Percentiles rank a stretch among this genome's conserved stretches.
Conservation (phyloP, 2,797 vertebrate genomes). For the Sebastes steindachneri region DNA sequence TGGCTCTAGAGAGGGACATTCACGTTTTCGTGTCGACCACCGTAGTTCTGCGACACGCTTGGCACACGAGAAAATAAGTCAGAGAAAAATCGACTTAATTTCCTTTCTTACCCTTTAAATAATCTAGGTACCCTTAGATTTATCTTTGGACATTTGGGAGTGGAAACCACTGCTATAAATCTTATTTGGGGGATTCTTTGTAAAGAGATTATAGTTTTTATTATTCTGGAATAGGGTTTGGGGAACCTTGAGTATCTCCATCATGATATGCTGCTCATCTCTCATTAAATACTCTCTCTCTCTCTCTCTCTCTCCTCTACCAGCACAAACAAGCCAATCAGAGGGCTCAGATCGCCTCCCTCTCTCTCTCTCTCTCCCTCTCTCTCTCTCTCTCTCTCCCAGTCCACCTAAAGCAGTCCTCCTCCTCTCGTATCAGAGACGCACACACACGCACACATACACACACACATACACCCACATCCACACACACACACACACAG, state of each 20-base stretch:
- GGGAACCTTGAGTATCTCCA: neutral
- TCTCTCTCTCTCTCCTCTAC: slow-evolving; percentile 20
- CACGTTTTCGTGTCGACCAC: too few relatives aligned
- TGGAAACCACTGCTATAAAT: neutral
- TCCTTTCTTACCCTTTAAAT: neutral
- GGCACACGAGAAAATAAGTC: neutral
- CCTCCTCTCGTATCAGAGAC: slow-evolving; percentile 78
- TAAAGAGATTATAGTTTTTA: neutral
- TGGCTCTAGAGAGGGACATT: too few relatives aligned
- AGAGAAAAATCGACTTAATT: neutral
- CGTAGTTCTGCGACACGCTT: too few relatives aligned
- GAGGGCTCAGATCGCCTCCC: slow-evolving; percentile 77
- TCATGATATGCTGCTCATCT: neutral
- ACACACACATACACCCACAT: slow-evolving; percentile 59
- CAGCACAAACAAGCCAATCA: slow-evolving; percentile 86
- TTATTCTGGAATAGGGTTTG: neutral
- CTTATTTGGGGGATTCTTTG: neutral
- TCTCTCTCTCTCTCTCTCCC: slow-evolving; percentile 58
- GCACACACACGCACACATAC: slow-evolving; percentile 59
- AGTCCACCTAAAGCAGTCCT: slow-evolving; percentile 76
- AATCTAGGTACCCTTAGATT: neutral
- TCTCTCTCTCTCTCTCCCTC: slow-evolving; percentile 64
- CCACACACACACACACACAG: slow-evolving; percentile 64
- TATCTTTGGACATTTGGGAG: neutral
- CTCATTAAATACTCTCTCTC: slow-evolving; percentile 45